These are phyloP conservation scores for Drosophila saltans DNA, from an alignment of 1,140 invertebrate genomes.

Conservation along the genomic window DNA sequence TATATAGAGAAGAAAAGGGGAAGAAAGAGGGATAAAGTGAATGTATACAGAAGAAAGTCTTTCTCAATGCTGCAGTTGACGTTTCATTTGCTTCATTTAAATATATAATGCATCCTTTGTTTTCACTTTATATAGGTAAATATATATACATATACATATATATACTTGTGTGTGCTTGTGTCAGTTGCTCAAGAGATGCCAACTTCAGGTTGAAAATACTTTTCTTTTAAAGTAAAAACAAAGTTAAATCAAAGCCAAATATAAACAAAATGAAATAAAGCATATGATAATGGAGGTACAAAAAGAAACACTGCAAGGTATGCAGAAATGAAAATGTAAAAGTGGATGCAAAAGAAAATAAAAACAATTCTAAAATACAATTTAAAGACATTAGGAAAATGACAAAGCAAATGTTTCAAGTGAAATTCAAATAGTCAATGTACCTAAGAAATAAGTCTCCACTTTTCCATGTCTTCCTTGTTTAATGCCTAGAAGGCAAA, in stretches of 20 bases:
- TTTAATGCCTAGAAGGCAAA: no score
- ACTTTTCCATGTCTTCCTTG: neutral
- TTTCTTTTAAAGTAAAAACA: conserved; percentile 14
- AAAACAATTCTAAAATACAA: neutral
- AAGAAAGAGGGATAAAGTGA: neutral
- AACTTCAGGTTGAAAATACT: conserved; percentile 16
- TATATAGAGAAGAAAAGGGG: neutral
- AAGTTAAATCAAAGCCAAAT: conserved; percentile 11
- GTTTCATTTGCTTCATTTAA: conserved; percentile 56
- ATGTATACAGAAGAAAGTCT: conserved; percentile 6
- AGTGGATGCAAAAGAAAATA: neutral
- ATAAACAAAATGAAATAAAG: neutral
- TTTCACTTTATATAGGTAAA: conserved; percentile 15
- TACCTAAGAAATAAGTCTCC: neutral
- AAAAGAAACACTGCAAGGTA: neutral
- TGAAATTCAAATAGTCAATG: neutral
- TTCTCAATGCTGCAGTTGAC: conserved; percentile 42
- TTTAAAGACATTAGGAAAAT: neutral
- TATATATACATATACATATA: neutral
- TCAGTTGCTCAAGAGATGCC: conserved; percentile 10
- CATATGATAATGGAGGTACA: neutral
- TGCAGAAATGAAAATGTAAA: neutral
- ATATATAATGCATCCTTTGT: conserved; percentile 52
- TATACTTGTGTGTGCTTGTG: neutral
- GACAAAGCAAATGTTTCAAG: neutral